phyloP scores from a whole-genome alignment of 2,113 vertebrate species.

The Melanostigma gelatinosum region DNA sequence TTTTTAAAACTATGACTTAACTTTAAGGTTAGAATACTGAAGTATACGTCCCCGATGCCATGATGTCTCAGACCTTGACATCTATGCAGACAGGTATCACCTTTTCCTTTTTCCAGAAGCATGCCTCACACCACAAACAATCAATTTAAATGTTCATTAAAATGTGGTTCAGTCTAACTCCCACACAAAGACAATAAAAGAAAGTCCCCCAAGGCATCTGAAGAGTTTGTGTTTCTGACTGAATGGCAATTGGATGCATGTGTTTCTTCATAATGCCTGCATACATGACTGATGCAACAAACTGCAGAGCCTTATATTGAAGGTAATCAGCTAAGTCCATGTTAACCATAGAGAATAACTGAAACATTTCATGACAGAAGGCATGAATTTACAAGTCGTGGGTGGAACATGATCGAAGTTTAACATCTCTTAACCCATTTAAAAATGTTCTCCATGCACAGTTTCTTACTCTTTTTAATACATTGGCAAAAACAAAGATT shows the following conservation, averaged over 20 bases:
- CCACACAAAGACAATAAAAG: constrained; percentile 33
- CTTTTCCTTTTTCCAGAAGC: neutral
- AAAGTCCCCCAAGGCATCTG: constrained; percentile 15
- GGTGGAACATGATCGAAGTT: constrained; percentile 8
- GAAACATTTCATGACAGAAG: constrained; percentile 5
- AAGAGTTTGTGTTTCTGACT: constrained; percentile 11
- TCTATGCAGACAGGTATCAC: constrained; percentile 12
- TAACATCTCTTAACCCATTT: constrained; percentile 10
- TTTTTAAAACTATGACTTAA: constrained; percentile 1
- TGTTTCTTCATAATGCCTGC: neutral
- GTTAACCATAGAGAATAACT: neutral
- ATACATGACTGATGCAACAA: constrained; percentile 21
- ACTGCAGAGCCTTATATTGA: constrained; percentile 4
- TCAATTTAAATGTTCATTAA: constrained; percentile 39
- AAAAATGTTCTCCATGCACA: neutral
- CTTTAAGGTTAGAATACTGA: constrained; percentile 20
- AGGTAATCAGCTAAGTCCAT: neutral
- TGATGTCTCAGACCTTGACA: constrained; percentile 1
- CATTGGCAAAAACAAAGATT: neutral
- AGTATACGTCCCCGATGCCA: neutral
- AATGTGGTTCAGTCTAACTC: constrained; percentile 18
- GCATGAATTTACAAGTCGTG: constrained; percentile 16
- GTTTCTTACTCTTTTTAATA: constrained; percentile 22
- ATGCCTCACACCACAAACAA: constrained; percentile 12
- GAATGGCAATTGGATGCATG: neutral